A percentile compares a stretch with the other conserved stretches of the same genome.
Conservation (phyloP, 2,888 invertebrate genomes). For the Andrena chrysosceles region DNA sequence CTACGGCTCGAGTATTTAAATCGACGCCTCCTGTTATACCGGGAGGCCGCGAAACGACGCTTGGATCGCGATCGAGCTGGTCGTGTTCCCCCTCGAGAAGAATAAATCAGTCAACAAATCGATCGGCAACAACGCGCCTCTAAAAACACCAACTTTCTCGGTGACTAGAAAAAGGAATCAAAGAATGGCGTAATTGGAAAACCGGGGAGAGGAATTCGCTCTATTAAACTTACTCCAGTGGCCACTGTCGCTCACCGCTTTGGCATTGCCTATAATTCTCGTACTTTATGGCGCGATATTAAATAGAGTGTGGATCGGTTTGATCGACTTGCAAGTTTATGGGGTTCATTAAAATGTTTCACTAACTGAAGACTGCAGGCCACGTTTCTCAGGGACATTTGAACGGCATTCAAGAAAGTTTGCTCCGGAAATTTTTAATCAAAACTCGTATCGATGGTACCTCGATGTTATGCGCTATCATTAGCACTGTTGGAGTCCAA, state of each 20-base stretch:
- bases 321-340: background rate
- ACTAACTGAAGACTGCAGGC: background rate
- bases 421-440: background rate
- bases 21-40: constrained; percentile 61
- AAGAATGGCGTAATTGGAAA: constrained; percentile 36
- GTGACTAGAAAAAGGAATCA: constrained; percentile 8
- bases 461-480: no score
- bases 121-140: constrained; percentile 14
- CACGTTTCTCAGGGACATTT: background rate
- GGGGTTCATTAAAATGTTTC: background rate
- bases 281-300: background rate
- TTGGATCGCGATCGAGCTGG: constrained; percentile 1
- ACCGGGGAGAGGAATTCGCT: constrained; percentile 33
- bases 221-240: background rate
- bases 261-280: background rate
- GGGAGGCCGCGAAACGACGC: constrained; percentile 48
- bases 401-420: background rate
- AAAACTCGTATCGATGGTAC: no score
- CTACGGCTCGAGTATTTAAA: constrained; percentile 74
- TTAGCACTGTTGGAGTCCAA: no score
- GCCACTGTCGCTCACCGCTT: background rate
- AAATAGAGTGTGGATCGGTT: background rate
- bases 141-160: constrained; percentile 31
- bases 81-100: background rate
- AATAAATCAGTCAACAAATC: constrained; percentile 33